These are phyloP conservation scores for Nansenia antarctica DNA, from an alignment of 2,113 vertebrate genomes.

Conservation along the genomic window DNA sequence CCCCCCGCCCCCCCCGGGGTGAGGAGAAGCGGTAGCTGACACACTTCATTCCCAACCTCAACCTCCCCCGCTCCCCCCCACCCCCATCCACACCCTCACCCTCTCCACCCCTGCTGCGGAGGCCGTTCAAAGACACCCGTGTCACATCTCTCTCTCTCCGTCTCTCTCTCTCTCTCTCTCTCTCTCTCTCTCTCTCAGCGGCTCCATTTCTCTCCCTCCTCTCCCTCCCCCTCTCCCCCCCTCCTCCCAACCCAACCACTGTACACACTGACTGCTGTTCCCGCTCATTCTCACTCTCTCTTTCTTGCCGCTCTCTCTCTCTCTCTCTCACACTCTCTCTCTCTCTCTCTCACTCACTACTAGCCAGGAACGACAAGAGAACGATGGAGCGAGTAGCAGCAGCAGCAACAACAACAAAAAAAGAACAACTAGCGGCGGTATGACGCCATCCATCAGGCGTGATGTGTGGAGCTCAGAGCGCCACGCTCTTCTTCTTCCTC, in stretches of 20 bases:
- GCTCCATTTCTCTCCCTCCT: constrained; percentile 14
- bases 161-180: constrained; percentile 26
- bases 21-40: background rate
- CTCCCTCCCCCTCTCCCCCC: constrained; percentile 31
- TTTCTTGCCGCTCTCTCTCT: background rate
- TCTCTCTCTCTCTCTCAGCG: background rate
- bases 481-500: no score
- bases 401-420: no score
- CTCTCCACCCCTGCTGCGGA: constrained; percentile 23
- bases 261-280: constrained; percentile 11
- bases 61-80: constrained; percentile 26
- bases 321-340: background rate
- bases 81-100: constrained; percentile 1
- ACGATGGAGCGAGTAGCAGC: no score
- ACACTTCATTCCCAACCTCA: background rate
- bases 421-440: no score
- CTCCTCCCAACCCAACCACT: constrained; percentile 1
- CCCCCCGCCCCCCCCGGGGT: background rate
- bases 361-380: background rate
- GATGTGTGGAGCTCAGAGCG: no score
- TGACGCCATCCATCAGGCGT: no score
- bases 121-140: constrained; percentile 68
- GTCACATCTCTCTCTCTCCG: constrained; percentile 41
- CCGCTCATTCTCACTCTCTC: background rate
- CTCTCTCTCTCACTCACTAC: no score